Evolutionary conservation across 2,113 vertebrate genomes (phyloP).

Genomic region (Coturnix japonica): DNA sequence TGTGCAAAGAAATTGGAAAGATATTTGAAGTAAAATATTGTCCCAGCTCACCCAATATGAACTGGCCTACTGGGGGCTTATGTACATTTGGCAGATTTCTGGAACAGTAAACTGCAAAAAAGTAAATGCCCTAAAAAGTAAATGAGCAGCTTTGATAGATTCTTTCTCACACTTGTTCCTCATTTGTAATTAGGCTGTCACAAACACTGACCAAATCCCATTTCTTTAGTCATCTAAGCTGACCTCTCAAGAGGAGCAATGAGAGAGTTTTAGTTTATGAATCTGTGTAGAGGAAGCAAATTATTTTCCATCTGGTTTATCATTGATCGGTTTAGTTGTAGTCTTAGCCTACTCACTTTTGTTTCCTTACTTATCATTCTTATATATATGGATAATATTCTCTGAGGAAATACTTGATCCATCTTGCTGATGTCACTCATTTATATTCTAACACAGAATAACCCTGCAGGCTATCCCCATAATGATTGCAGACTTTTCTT

Average conservation of each 20-base stretch:
- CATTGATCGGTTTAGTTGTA: neutral
- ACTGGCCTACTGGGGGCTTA: neutral
- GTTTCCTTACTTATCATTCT: neutral
- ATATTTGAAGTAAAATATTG: neutral
- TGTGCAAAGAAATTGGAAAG: neutral
- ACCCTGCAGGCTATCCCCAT: neutral
- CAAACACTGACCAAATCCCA: neutral
- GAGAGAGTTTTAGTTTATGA: neutral
- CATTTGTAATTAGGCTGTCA: neutral
- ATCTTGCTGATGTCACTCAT: neutral
- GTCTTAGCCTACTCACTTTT: neutral
- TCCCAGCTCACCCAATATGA: neutral
- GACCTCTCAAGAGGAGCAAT: neutral
- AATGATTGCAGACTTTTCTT: neutral
- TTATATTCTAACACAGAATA: neutral
- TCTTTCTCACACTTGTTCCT: neutral
- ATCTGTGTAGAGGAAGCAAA: neutral
- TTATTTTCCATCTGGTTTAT: neutral
- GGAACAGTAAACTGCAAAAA: neutral
- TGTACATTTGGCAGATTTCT: neutral
- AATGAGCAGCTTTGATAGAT: neutral
- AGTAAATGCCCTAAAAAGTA: neutral
- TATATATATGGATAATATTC: neutral
- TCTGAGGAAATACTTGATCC: neutral
- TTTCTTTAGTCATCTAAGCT: neutral